Percentiles rank a stretch among this genome's conserved stretches.
phyloP scores from a whole-genome alignment of 2,888 invertebrate genomes.

The Lepas anatifera region DNA sequence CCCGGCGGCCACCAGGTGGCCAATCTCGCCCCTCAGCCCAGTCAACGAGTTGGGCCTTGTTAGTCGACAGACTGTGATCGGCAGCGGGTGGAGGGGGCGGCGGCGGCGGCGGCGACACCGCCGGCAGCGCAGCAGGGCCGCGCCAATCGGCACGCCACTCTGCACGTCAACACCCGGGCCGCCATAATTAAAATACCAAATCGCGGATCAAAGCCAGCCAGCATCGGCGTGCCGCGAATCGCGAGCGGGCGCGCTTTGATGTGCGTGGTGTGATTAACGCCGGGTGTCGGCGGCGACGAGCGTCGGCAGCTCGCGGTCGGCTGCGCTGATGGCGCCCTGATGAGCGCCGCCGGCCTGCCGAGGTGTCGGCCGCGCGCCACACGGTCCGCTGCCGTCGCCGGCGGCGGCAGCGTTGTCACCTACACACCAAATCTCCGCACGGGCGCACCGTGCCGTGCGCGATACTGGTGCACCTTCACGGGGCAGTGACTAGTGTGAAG shows the following conservation, averaged over 20 bases:
- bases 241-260: not conserved
- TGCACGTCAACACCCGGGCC: not conserved
- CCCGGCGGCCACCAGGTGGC: not conserved
- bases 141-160: not conserved
- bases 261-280: not conserved
- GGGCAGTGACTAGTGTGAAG: too few species aligned
- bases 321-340: not conserved
- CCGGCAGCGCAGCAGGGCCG: too few species aligned
- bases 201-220: not conserved
- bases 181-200: conserved; percentile 9
- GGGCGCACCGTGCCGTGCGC: too few species aligned
- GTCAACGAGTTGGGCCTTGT: not conserved
- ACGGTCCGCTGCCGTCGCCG: too few species aligned
- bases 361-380: not conserved
- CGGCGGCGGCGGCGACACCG: too few species aligned
- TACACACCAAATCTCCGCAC: too few species aligned
- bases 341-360: not conserved
- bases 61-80: not conserved
- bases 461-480: too few species aligned
- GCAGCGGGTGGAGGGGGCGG: too few species aligned
- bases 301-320: not conserved
- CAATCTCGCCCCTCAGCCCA: not conserved
- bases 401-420: too few species aligned
- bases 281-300: not conserved
- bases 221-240: conserved; percentile 1